These are phyloP conservation scores for Melinaea menophilus DNA, from an alignment of 2,888 invertebrate species.

Conservation along the genomic window DNA sequence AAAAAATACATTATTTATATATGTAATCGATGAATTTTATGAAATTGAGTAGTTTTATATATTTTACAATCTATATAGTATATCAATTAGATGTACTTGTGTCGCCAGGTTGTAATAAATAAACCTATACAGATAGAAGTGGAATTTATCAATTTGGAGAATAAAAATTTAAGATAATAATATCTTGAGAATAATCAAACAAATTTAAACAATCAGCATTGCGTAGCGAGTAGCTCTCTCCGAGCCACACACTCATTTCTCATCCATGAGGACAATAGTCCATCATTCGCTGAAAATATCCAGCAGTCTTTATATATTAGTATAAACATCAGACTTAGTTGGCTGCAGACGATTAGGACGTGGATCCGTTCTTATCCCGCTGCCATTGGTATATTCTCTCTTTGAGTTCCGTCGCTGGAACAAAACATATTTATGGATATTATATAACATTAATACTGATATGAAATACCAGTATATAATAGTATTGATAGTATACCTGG, in stretches of 20 bases:
- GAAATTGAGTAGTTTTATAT: not conserved
- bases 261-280: slow-evolving; percentile 71
- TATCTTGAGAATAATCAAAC: too few relatives aligned
- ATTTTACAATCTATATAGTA: too few relatives aligned
- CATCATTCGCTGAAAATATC: slow-evolving; percentile 54
- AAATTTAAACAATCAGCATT: too few relatives aligned
- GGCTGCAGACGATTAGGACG: slow-evolving; percentile 58
- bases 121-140: too few relatives aligned
- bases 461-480: not conserved
- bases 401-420: slow-evolving; percentile 89
- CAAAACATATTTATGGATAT: slow-evolving; percentile 15
- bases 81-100: too few relatives aligned
- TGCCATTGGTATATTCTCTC: slow-evolving; percentile 93
- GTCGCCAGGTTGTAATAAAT: too few relatives aligned
- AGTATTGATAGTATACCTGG: slow-evolving; percentile 79
- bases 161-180: too few relatives aligned
- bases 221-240: not conserved
- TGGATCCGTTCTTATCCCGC: slow-evolving; percentile 81
- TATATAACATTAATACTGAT: not conserved
- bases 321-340: slow-evolving; percentile 75
- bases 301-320: slow-evolving; percentile 63
- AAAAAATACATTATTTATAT: slow-evolving; percentile 33
- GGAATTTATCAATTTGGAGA: too few relatives aligned
- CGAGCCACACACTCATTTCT: slow-evolving; percentile 62
- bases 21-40: slow-evolving; percentile 23